A percentile compares a stretch with the other conserved stretches of the same genome.
Evolutionary conservation across 2,797 vertebrate species (phyloP).

Genomic region (Pseudopleuronectes americanus): DNA sequence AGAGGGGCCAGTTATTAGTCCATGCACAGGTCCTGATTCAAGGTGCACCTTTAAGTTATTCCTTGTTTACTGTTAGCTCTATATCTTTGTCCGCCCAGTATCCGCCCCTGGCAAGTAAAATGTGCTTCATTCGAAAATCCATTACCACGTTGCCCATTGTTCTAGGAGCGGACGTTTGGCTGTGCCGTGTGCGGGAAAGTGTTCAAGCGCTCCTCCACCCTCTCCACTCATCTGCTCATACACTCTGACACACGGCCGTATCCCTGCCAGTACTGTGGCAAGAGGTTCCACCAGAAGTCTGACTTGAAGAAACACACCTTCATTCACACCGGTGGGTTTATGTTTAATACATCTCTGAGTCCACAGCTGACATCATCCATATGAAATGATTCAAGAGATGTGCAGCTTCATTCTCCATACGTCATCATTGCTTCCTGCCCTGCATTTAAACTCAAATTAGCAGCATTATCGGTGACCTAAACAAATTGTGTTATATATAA

Average conservation of each 20-base stretch:
- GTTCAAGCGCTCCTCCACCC: slow-evolving; percentile 82
- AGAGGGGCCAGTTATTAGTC: no score
- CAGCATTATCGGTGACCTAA: background rate
- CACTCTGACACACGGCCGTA: slow-evolving; percentile 81
- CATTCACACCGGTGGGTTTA: slow-evolving; percentile 76
- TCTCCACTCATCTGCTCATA: slow-evolving; percentile 84
- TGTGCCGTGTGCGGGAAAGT: slow-evolving; percentile 78
- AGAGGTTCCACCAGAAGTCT: slow-evolving; percentile 85
- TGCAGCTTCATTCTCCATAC: background rate
- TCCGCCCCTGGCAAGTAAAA: no score
- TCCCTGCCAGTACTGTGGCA: slow-evolving; percentile 81
- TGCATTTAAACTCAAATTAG: background rate
- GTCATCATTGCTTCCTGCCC: background rate
- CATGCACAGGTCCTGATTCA: no score
- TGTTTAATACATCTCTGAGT: background rate
- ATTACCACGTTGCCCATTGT: slow-evolving; percentile 13
- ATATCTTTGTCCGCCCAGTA: no score
- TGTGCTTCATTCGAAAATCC: background rate
- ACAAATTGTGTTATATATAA: background rate
- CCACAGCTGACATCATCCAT: background rate
- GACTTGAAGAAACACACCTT: slow-evolving; percentile 91
- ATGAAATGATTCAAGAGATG: background rate
- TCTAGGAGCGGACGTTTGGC: slow-evolving; percentile 77
- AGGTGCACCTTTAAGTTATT: no score
- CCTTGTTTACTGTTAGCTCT: no score